Evolutionary conservation across 2,888 invertebrate genomes (phyloP), one percentile per base, ranked within the genome.

Genomic region (Liopterus haemorrhoidalis): DNA sequence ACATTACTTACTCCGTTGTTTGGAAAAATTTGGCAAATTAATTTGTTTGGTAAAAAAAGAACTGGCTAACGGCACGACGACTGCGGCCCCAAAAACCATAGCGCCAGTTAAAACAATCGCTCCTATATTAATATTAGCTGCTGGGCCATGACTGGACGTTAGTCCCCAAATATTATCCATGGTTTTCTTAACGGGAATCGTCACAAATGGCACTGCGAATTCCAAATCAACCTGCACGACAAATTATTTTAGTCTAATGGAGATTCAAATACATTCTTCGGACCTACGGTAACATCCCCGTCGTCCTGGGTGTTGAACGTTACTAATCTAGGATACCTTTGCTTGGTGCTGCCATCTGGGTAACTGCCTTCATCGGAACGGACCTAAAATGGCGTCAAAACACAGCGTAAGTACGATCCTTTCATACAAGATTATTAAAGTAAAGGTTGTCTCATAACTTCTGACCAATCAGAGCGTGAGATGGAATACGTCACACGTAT

Each of bases 191-290:
- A 81, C 65, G 0, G 84, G 83, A 54, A 83, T 78, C n/a, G 73
- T 70, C 15, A 83, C 56, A 53, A 84, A 82, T 0, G 84, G 83
- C 19, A 83, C 72, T 0, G 74, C 70, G 49, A 84, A 76, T 25
- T 80, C 77, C 59, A 82, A 65, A 50, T 78, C 77, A 24, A 83
- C 68, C 84, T 84, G 63, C 21, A 70, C 67, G 50, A 12, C 8
- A 42, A 45, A 38, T 30, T 21, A 25, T 9, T 21, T 20, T 27
- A 31, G 32, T 31, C 11, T 35, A 35, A 12, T 15, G 6, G 18
- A 32, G 14, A 16, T 2, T 27, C 8, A 18, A 0, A 38, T n/a
- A n/a, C n/a, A n/a, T n/a, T n/a, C n/a, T 11, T 14, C 24, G 4
- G 48, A 73, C 76, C 74, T 58, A 79, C 81, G 43, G 63, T 65